phyloP scores from a whole-genome alignment of 2,797 vertebrate species.

The Periparus ater region DNA sequence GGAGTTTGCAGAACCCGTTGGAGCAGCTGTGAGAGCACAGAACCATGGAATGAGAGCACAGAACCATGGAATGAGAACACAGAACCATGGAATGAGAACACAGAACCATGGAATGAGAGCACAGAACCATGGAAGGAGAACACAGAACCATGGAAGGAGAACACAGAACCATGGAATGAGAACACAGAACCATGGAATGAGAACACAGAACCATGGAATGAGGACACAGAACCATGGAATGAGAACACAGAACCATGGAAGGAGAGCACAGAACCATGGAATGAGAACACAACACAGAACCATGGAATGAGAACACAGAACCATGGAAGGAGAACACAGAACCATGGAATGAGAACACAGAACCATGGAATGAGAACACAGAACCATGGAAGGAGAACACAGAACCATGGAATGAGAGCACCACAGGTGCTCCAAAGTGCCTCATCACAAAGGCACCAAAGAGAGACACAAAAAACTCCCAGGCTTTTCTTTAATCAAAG shows the following conservation, averaged over 20 bases:
- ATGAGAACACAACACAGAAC: no score
- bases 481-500: not conserved
- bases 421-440: not conserved
- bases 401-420: rapidly evolving
- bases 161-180: no score
- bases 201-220: no score
- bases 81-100: no score
- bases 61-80: no score
- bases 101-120: no score
- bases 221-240: rapidly evolving
- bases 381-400: rapidly evolving
- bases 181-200: no score
- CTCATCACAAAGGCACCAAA: no score
- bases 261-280: rapidly evolving
- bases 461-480: rapidly evolving
- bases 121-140: no score
- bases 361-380: rapidly evolving
- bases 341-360: rapidly evolving
- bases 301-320: rapidly evolving
- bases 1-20: not conserved
- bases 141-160: no score
- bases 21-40: rapidly evolving
- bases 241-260: rapidly evolving
- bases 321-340: rapidly evolving
- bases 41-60: rapidly evolving